Evolutionary conservation across 2,888 invertebrate species (phyloP).

Genomic region (Nematopogon swammerdamellus): DNA sequence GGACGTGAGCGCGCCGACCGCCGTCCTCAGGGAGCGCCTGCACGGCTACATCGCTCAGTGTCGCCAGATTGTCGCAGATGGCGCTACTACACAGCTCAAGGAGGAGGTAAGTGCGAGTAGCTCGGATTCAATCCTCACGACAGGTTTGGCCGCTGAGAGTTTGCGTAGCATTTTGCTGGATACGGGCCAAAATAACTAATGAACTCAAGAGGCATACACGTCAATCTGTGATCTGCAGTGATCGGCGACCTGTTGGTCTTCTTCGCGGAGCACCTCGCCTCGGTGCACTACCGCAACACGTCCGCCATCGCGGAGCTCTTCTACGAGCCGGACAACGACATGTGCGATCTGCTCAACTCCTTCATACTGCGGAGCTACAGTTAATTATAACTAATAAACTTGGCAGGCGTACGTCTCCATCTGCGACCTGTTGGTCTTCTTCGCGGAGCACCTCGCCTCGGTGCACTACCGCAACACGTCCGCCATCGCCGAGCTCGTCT

Average conservation of each 20-base stretch:
- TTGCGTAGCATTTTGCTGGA: too few species aligned
- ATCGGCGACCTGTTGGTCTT: too few species aligned
- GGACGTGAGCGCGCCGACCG: conserved; percentile 43
- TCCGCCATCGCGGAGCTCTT: conserved; percentile 59
- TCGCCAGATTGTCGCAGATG: conserved; percentile 29
- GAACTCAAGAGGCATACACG: too few species aligned
- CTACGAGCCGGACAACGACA: conserved; percentile 74
- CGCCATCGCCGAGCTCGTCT: conserved; percentile 62
- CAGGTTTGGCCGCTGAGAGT: too few species aligned
- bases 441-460: conserved; percentile 12
- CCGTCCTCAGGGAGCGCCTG: conserved; percentile 63
- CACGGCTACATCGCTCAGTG: conserved; percentile 73
- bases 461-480: conserved; percentile 8
- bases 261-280: too few species aligned
- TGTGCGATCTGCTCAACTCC: conserved; percentile 79
- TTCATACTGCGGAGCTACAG: conserved; percentile 91
- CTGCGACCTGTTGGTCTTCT: conserved; percentile 63
- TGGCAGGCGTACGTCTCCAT: conserved; percentile 93
- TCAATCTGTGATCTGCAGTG: too few species aligned
- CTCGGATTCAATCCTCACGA: too few species aligned
- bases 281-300: conserved; percentile 31
- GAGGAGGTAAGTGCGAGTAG: conserved; percentile 70
- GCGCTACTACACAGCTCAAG: conserved; percentile 52
- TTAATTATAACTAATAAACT: too few species aligned
- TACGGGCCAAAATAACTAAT: too few species aligned